Conservation (phyloP, 2,888 invertebrate species). For the Leptopilina myrica region DNA sequence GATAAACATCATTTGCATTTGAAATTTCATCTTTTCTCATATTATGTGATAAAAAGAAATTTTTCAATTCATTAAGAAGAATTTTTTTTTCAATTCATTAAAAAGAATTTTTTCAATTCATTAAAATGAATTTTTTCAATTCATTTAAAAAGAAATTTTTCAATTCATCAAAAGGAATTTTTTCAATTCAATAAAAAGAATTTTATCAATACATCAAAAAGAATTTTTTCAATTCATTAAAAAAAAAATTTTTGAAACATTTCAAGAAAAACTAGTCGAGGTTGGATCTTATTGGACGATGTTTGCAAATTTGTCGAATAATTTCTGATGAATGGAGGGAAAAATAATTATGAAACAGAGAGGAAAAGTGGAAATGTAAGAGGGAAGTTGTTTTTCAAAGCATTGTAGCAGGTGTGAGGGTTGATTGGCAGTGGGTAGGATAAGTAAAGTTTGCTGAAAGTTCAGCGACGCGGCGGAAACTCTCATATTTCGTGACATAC, state of each 20-base stretch:
- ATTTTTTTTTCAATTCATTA: not conserved
- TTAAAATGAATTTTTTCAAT: too few species aligned
- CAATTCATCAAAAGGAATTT: too few species aligned
- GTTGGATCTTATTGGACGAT: too few species aligned
- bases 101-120: not conserved
- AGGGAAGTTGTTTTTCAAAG: conserved; percentile 41
- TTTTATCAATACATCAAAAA: too few species aligned
- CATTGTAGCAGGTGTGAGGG: conserved; percentile 47
- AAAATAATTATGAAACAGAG: conserved; percentile 1
- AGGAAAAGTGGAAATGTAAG: conserved; percentile 35
- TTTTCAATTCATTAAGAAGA: not conserved
- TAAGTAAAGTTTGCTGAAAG: conserved; percentile 59
- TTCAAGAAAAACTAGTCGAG: too few species aligned
- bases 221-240: too few species aligned
- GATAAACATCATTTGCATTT: conserved; percentile 15
- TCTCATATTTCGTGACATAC: conserved; percentile 63
- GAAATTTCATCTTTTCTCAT: not conserved
- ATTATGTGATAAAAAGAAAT: not conserved
- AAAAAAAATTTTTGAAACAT: too few species aligned
- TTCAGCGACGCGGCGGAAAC: conserved; percentile 52
- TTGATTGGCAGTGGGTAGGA: conserved; percentile 61
- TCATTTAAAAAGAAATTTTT: too few species aligned
- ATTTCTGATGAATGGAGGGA: not conserved
- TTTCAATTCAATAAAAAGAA: too few species aligned
- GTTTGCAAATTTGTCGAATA: too few species aligned